Base-by-base conservation (phyloP, 2,888 invertebrate genomes). In the Eristalis tenax region DNA sequence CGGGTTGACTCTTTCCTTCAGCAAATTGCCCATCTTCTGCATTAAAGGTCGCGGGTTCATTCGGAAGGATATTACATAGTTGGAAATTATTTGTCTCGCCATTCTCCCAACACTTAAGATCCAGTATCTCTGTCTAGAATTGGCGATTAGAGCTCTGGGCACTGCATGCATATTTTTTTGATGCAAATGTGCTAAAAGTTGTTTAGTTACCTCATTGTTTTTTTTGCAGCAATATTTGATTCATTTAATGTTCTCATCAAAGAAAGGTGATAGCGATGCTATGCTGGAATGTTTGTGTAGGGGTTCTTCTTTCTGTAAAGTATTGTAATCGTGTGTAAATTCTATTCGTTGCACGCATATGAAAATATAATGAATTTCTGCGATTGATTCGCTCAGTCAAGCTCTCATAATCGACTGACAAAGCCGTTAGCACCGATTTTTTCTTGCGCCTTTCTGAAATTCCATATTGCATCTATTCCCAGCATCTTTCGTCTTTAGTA, bases 191-290 rank as follows among this genome's bases (percentile, higher is more conserved):
- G n/a, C n/a, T n/a, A n/a, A n/a, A 50, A 50, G 50, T 50, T 6
- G 50, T 18, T 50, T n/a, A 3, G 50, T 50, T 18, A 50, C 13
- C n/a, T n/a, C n/a, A n/a, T n/a, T n/a, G n/a, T n/a, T n/a, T n/a
- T n/a, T n/a, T n/a, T n/a, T n/a, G n/a, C n/a, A n/a, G n/a, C n/a
- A n/a, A n/a, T n/a, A n/a, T n/a, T n/a, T n/a, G n/a, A n/a, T 1
- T 10, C 35, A 38, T 38, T 38, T 10, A 61, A 32, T 75, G 13
- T 59, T 26, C 10, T 75, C 28, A 59, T 65, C 76, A 5, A 75
- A 38, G 50, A 69, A 75, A 13, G 75, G 75, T 8, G 35, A 28
- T 56, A 80, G 18, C 2, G 57, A 61, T 18, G 59, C 26, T 26
- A 26, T 26, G 26, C 26, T 26, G 26, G 26, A 18, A 38, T 38